Conservation (phyloP, 2,797 vertebrate genomes). For the Gallinago solitaria region DNA sequence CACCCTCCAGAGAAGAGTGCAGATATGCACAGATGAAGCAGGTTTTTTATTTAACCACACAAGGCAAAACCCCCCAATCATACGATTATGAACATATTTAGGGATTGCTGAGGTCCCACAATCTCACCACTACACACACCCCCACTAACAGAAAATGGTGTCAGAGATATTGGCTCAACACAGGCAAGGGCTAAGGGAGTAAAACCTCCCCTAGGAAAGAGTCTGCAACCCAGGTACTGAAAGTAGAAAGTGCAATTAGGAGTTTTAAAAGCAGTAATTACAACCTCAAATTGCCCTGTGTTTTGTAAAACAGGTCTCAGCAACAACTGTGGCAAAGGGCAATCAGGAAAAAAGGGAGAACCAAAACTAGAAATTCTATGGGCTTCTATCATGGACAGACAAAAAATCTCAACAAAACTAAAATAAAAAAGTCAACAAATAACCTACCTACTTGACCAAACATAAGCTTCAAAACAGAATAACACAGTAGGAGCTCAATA, state of each 20-base stretch:
- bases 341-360: not conserved
- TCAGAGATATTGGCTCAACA: not conserved
- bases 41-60: not conserved
- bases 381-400: not conserved
- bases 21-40: not conserved
- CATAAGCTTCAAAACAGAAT: not conserved
- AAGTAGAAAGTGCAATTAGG: not conserved
- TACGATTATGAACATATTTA: not conserved
- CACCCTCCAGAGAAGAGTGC: not conserved
- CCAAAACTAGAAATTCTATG: not conserved
- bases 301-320: not conserved
- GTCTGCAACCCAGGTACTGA: not conserved
- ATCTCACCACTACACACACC: rapidly evolving
- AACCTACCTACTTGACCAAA: not conserved
- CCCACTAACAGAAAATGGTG: rapidly evolving
- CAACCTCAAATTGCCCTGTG: not conserved
- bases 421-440: not conserved
- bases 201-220: not conserved
- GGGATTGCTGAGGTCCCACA: not conserved
- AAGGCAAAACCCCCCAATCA: not conserved
- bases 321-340: not conserved
- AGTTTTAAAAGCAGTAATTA: conserved; percentile 5
- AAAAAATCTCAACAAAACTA: not conserved
- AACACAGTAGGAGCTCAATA: not conserved
- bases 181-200: not conserved